A percentile compares a stretch with the other conserved stretches of the same genome.
phyloP scores from a whole-genome alignment of 2,888 invertebrate species.

The Suillia variegata region DNA sequence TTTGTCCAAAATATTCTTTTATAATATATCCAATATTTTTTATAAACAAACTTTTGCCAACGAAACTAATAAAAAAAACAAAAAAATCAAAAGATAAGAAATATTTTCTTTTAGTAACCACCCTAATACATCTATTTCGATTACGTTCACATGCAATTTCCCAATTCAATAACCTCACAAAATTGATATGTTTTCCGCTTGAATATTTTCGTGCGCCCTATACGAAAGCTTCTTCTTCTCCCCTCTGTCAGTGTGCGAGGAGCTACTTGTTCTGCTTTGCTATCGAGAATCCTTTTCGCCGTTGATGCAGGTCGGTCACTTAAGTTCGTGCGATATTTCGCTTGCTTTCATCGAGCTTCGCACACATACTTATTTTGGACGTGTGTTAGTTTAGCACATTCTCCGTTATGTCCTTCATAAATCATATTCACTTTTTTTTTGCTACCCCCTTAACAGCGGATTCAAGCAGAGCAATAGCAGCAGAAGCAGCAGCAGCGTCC shows the following conservation, averaged over 20 bases:
- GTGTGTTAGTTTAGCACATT: background rate
- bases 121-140: no score
- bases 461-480: no score
- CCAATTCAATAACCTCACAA: background rate
- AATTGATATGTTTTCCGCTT: constrained; percentile 3
- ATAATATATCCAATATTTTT: no score
- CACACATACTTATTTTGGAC: background rate
- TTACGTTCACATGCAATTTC: no score
- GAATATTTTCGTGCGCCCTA: background rate
- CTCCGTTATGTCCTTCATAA: background rate
- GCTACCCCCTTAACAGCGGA: background rate
- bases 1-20: no score
- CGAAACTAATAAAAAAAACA: no score
- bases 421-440: background rate
- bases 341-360: background rate
- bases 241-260: background rate
- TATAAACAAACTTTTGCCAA: no score
- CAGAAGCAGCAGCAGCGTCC: no score
- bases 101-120: no score
- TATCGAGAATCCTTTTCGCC: background rate
- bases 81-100: no score
- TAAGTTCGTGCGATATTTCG: background rate
- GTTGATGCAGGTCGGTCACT: background rate
- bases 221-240: background rate
- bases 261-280: background rate